These are phyloP conservation scores for Scelioninae gen. 2 DNA, from an alignment of 2,888 invertebrate species.

Conservation along the genomic window DNA sequence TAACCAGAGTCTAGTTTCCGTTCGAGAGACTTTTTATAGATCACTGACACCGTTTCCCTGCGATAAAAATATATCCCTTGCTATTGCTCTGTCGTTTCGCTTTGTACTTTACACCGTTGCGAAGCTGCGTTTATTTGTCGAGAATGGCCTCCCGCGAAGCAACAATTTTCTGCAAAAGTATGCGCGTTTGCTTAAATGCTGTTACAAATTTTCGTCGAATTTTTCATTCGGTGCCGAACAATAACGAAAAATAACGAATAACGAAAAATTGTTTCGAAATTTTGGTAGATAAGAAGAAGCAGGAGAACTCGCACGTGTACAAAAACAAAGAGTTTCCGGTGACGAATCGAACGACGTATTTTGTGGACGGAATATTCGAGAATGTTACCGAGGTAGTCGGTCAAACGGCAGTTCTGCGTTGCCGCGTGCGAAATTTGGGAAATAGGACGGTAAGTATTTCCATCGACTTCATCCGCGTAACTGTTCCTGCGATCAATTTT, in stretches of 20 bases:
- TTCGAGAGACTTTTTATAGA: constrained; percentile 11
- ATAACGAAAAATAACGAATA: constrained; percentile 2
- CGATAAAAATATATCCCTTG: background rate
- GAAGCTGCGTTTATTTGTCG: too few species aligned
- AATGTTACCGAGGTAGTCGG: constrained; percentile 88
- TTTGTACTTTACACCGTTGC: background rate
- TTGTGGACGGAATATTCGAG: constrained; percentile 53
- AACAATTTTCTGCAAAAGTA: too few species aligned
- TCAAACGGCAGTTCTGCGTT: constrained; percentile 85
- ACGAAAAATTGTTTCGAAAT: constrained; percentile 1
- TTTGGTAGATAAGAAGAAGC: constrained; percentile 53
- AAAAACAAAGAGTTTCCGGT: constrained; percentile 52
- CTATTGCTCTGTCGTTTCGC: background rate
- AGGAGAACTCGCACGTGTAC: constrained; percentile 47
- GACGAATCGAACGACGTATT: constrained; percentile 55
- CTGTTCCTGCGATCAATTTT: constrained; percentile 25
- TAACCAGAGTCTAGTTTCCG: background rate
- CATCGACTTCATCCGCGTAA: constrained; percentile 3
- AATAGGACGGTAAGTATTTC: constrained; percentile 85
- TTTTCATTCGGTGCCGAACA: background rate
- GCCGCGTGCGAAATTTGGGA: constrained; percentile 89
- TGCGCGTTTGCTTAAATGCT: too few species aligned
- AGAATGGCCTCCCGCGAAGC: too few species aligned
- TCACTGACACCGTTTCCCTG: constrained; percentile 4
- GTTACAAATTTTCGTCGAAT: background rate